Evolutionary conservation across 2,113 vertebrate genomes (phyloP).

Genomic region (Tonatia bakeri): DNA sequence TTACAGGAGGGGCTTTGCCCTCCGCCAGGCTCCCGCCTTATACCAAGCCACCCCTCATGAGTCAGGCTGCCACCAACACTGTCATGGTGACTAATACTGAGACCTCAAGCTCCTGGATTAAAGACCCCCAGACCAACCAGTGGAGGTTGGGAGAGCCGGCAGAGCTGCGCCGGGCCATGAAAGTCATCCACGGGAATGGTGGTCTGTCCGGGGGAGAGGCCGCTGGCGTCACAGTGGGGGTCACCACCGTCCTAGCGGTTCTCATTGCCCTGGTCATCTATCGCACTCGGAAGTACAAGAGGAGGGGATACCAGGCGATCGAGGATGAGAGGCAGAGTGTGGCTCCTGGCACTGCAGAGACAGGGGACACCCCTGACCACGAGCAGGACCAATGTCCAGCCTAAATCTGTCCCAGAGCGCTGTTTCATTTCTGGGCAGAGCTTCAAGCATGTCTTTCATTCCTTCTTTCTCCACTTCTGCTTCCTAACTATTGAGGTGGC

Average conservation of each 20-base stretch:
- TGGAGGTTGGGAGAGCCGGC: slow-evolving; percentile 83
- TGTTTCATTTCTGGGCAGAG: not conserved
- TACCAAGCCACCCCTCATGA: slow-evolving; percentile 80
- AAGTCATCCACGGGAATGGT: not conserved
- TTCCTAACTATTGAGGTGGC: not conserved
- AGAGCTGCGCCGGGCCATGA: slow-evolving; percentile 64
- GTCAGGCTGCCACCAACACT: slow-evolving; percentile 79
- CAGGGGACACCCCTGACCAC: not conserved
- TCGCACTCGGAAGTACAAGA: slow-evolving; percentile 54
- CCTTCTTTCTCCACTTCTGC: not conserved
- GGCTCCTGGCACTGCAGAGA: accelerated
- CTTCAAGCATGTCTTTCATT: accelerated
- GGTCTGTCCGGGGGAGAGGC: slow-evolving; percentile 52
- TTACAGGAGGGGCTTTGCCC: slow-evolving; percentile 82
- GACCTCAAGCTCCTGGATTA: slow-evolving; percentile 84
- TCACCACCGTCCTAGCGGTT: slow-evolving; percentile 42
- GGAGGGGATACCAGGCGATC: not conserved
- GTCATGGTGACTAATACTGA: slow-evolving; percentile 85
- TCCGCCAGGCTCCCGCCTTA: slow-evolving; percentile 87
- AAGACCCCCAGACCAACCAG: slow-evolving; percentile 78
- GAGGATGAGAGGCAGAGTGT: not conserved
- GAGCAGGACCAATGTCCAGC: not conserved
- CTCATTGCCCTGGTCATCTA: slow-evolving; percentile 51
- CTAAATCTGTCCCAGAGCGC: not conserved
- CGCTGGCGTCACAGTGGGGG: slow-evolving; percentile 49